Base-by-base conservation (phyloP, 1,140 invertebrate species). In the Heliothis subflexa region DNA sequence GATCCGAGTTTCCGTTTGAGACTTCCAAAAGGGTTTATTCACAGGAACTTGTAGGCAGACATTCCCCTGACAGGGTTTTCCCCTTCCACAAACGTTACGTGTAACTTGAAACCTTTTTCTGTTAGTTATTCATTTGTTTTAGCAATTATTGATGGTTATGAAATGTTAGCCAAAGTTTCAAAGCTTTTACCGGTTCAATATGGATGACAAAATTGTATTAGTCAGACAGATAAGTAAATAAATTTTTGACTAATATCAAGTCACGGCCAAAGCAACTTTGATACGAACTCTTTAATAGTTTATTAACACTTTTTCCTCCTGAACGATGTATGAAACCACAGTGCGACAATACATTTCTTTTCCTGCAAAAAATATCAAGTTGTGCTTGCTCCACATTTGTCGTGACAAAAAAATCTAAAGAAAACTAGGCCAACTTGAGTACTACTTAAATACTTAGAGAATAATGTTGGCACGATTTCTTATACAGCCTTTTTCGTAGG, bases 401-500 rank as follows among this genome's bases (percentile, higher is more conserved):
- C 52, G 70, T 72, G 70, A 57, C 52, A 72, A 72, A 55, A 72
- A 72, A 55, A 40, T 72, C 14, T 9, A 18, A 57, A 18, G 52
- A 57, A 55, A 68, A 16, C 64, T 71, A 71, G 49, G 68, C n/a
- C n/a, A 71, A 71, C 68, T 71, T 49, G 13, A 71, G 59, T 40
- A 54, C 25, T 25, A 52, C 21, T 40, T 40, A 49, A 49, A 66
- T 49, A 49, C 45, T 66, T 66, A 3, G 45, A 13, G 16, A 66
- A 47, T 40, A 40, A 21, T 25, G 64, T 50, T 13, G 18, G 47
- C 64, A 50, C 18, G n/a, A 47, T 47, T 47, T 49, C 9, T 14
- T 64, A 16, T 66, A 66, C 62, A 66, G 62, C 62, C 62, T 66
- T 25, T 66, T 64, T 66, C 13, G 16, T 66, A 66, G 62, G 12